Conservation (phyloP, 2,113 vertebrate genomes). For the Seriola quinqueradiata region DNA sequence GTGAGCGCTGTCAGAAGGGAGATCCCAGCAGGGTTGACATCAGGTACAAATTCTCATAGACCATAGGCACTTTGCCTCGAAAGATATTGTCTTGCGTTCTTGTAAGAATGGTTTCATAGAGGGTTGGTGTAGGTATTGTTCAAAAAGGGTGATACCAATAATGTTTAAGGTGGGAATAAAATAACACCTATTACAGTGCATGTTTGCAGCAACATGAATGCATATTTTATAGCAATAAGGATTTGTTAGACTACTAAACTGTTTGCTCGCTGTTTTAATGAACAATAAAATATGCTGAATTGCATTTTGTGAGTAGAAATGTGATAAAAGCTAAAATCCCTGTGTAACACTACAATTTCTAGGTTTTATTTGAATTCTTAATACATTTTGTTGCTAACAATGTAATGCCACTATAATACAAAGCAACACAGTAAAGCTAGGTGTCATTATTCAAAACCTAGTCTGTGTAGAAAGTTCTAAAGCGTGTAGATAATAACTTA, state of each 20-base stretch:
- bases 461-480: constrained; percentile 53
- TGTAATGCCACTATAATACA: background rate
- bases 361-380: no score
- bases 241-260: no score
- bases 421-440: background rate
- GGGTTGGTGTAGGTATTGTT: background rate
- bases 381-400: background rate
- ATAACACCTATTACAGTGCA: background rate
- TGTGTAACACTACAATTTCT: no score
- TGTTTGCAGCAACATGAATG: background rate
- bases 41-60: constrained; percentile 81
- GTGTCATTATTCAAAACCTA: constrained; percentile 23
- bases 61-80: constrained; percentile 25
- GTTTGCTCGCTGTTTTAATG: background rate
- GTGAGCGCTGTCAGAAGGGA: constrained; percentile 87
- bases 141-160: background rate
- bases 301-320: background rate
- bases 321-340: background rate
- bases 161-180: background rate
- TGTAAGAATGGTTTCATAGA: background rate
- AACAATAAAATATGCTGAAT: background rate
- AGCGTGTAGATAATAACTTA: constrained; percentile 52
- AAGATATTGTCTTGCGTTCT: constrained; percentile 11
- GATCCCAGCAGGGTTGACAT: constrained; percentile 83
- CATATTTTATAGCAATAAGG: background rate